These are phyloP conservation scores for Thaleichthys pacificus DNA, from an alignment of 2,797 vertebrate species.

Conservation along the genomic window DNA sequence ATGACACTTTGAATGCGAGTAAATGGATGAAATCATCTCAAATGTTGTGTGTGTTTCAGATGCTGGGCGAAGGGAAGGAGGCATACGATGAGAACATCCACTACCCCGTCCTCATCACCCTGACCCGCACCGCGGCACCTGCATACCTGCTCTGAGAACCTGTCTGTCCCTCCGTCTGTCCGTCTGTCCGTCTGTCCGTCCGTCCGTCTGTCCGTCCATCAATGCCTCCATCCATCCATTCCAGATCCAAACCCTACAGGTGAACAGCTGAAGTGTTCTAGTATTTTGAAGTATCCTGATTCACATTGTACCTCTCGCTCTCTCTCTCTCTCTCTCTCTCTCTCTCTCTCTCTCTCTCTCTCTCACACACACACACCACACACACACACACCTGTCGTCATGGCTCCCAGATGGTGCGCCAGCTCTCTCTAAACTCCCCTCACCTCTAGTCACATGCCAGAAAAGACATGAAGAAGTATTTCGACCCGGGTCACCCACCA, in stretches of 20 bases:
- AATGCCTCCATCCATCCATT: background rate
- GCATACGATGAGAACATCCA: conserved; percentile 93
- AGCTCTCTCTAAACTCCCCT: background rate
- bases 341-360: too few species aligned
- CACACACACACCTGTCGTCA: background rate
- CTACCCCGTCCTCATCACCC: conserved; percentile 88
- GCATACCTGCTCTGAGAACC: conserved; percentile 55
- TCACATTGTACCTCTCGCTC: too few species aligned
- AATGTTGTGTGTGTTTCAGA: conserved; percentile 66
- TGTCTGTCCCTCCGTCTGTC: conserved; percentile 39
- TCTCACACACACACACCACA: background rate
- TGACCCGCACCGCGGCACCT: conserved; percentile 77
- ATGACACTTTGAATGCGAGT: background rate
- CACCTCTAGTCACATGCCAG: background rate
- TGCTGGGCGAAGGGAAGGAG: conserved; percentile 86
- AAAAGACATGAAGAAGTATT: too few species aligned
- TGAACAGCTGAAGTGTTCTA: too few species aligned
- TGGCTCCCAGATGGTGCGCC: background rate
- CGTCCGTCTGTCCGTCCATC: too few species aligned
- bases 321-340: too few species aligned
- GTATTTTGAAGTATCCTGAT: too few species aligned
- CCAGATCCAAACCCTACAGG: background rate
- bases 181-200: conserved; percentile 7
- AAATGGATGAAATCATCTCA: too few species aligned
- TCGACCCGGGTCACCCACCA: background rate